These are phyloP conservation scores for Conops quadrifasciatus DNA, from an alignment of 2,888 invertebrate genomes.

Conservation along the genomic window DNA sequence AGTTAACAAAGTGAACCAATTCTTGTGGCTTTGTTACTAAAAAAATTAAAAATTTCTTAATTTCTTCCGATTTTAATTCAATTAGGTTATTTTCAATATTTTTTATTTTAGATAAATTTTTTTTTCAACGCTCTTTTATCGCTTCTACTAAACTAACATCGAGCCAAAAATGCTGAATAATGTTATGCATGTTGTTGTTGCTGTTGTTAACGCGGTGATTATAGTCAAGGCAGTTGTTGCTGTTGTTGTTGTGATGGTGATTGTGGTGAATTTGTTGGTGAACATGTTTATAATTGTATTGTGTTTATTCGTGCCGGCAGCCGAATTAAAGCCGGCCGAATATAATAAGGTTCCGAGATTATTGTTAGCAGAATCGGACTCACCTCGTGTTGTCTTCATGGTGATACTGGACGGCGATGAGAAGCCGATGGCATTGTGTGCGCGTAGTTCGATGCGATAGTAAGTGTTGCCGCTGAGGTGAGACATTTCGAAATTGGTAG, in stretches of 20 bases:
- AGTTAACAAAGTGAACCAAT: not conserved
- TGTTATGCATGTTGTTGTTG: constrained; percentile 62
- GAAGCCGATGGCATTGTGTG: constrained; percentile 85
- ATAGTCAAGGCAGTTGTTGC: constrained; percentile 55
- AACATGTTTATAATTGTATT: constrained; percentile 38
- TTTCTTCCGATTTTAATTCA: not conserved
- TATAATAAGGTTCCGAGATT: constrained; percentile 65
- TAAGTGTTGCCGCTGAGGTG: constrained; percentile 79
- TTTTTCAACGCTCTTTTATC: not conserved
- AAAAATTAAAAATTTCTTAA: not conserved
- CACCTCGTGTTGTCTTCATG: constrained; percentile 89
- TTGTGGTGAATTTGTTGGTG: constrained; percentile 30
- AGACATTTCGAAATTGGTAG: constrained; percentile 75
- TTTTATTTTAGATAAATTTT: not conserved
- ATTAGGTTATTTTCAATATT: not conserved
- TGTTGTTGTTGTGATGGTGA: constrained; percentile 52
- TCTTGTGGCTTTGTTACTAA: not conserved
- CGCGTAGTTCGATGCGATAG: constrained; percentile 84
- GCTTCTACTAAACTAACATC: constrained; percentile 57
- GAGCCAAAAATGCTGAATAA: constrained; percentile 61
- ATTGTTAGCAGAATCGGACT: constrained; percentile 69
- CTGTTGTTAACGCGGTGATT: constrained; percentile 59
- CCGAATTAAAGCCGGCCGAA: constrained; percentile 64
- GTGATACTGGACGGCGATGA: constrained; percentile 80
- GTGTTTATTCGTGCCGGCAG: constrained; percentile 59